Evolutionary conservation across 1,140 invertebrate genomes (phyloP).

Genomic region (Zaprionus davidi): DNA sequence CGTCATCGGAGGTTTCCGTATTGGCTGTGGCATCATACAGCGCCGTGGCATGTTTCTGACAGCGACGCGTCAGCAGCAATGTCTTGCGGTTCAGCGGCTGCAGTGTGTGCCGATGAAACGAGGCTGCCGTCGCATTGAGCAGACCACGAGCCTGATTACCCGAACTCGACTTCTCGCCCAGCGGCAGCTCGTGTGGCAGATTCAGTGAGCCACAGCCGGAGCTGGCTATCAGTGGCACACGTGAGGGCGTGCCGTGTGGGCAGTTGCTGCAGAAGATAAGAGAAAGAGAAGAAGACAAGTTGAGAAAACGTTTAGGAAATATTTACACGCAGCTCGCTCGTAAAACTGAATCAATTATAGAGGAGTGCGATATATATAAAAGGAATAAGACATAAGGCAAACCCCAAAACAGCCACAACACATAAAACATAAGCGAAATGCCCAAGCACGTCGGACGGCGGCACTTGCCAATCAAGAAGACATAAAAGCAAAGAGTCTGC

Average conservation of each 20-base stretch:
- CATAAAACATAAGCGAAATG: constrained; percentile 43
- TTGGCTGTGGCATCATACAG: constrained; percentile 68
- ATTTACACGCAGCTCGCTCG: constrained; percentile 54
- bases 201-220: constrained; percentile 65
- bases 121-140: constrained; percentile 61
- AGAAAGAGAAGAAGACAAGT: constrained; percentile 11
- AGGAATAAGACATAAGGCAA: constrained; percentile 23
- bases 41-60: constrained; percentile 62
- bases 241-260: constrained; percentile 89
- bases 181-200: constrained; percentile 66
- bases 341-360: constrained; percentile 76
- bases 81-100: constrained; percentile 74
- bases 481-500: constrained; percentile 50
- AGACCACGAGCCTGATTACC: constrained; percentile 52
- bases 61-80: constrained; percentile 64
- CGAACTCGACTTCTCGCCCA: constrained; percentile 34
- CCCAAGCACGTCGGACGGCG: constrained; percentile 31
- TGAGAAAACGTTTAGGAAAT: constrained; percentile 55
- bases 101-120: constrained; percentile 74
- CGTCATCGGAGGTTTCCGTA: constrained; percentile 77
- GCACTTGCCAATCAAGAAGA: constrained; percentile 64
- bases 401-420: constrained; percentile 40
- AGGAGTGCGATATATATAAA: constrained; percentile 30
- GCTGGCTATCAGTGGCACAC: constrained; percentile 88
- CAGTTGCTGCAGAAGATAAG: constrained; percentile 84